phyloP scores from a whole-genome alignment of 2,797 vertebrate genomes.

The Nothura maculosa region DNA sequence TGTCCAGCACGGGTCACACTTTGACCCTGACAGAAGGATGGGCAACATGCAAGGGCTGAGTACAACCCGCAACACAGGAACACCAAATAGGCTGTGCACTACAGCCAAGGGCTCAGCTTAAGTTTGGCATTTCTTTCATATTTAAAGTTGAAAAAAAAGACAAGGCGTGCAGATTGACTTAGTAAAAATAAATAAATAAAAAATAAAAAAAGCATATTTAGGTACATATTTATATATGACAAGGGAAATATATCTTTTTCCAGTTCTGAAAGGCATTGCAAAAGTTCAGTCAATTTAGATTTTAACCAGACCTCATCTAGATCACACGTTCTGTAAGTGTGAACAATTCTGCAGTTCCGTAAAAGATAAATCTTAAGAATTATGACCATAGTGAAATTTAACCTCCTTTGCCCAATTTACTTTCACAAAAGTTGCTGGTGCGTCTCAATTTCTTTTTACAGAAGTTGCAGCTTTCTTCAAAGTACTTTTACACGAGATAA shows the following conservation, averaged over 20 bases:
- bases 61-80: background rate
- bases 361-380: background rate
- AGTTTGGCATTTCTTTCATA: no score
- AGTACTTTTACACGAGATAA: background rate
- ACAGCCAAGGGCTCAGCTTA: background rate
- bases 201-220: no score
- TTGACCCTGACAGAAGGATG: background rate
- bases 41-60: background rate
- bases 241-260: background rate
- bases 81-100: accelerated
- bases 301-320: background rate
- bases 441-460: background rate
- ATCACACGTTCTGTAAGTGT: background rate
- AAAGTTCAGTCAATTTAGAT: background rate
- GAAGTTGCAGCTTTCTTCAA: background rate
- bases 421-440: background rate
- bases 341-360: background rate
- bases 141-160: background rate
- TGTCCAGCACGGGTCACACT: background rate
- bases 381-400: background rate
- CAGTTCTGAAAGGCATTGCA: background rate
- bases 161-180: background rate
- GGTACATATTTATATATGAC: background rate
- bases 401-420: background rate
- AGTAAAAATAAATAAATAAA: no score